phyloP scores from a whole-genome alignment of 1,140 invertebrate species.

The Drosophila truncata region DNA sequence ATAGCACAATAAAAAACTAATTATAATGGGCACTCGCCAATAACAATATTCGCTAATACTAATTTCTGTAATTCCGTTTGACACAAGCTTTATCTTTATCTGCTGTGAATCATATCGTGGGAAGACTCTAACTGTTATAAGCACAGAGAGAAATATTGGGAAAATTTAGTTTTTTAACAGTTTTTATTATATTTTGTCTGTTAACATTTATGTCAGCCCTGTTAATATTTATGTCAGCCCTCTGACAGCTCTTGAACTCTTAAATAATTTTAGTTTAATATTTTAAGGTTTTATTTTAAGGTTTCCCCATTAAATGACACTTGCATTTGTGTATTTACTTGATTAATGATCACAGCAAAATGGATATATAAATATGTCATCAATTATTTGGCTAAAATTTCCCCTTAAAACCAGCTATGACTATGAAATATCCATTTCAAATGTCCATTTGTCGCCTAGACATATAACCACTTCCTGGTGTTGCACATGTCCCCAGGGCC shows the following conservation, averaged over 20 bases:
- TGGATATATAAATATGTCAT: background rate
- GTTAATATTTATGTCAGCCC: background rate
- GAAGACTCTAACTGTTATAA: conserved; percentile 1
- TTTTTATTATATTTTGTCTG: too few relatives aligned
- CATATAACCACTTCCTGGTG: conserved; percentile 17
- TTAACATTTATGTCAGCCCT: background rate
- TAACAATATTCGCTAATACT: conserved; percentile 33
- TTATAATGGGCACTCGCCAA: conserved; percentile 14
- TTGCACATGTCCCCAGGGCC: conserved; percentile 12
- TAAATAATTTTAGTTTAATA: too few relatives aligned
- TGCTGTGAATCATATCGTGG: conserved; percentile 4
- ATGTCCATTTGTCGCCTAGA: background rate
- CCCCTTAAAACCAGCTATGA: conserved; percentile 1
- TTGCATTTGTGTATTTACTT: background rate
- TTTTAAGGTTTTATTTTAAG: too few relatives aligned
- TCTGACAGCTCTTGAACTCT: too few relatives aligned
- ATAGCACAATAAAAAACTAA: background rate
- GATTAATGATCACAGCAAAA: background rate
- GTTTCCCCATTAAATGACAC: background rate
- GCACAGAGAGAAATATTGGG: background rate
- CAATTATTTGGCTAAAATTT: background rate
- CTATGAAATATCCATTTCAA: conserved; percentile 10
- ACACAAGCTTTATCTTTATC: background rate
- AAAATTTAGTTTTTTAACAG: background rate
- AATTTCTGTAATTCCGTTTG: conserved; percentile 27